Percentiles rank a stretch among this genome's conserved stretches.
Conservation (phyloP, 2,888 invertebrate genomes). For the Tetrapedia diversipes region DNA sequence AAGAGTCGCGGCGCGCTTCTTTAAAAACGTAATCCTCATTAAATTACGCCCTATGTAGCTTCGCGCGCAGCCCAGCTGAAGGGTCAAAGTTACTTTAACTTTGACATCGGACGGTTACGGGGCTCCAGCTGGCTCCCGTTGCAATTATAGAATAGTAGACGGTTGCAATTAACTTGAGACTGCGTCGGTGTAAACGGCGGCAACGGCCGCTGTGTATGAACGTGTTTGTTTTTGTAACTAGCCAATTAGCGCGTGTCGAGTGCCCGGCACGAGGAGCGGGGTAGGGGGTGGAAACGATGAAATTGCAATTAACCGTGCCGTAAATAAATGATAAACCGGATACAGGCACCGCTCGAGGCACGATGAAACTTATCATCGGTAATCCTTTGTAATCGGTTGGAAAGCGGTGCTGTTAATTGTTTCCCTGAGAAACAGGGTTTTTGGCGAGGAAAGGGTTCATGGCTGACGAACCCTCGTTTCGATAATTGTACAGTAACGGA, state of each 20-base stretch:
- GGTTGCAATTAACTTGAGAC: conserved; percentile 37
- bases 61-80: conserved; percentile 18
- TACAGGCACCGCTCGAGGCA: too few relatives aligned
- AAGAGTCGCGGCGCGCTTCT: too few relatives aligned
- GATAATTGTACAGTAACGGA: too few relatives aligned
- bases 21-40: conserved; percentile 47
- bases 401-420: too few relatives aligned
- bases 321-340: conserved; percentile 16
- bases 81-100: conserved; percentile 34
- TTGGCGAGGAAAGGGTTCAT: background rate
- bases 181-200: conserved; percentile 10
- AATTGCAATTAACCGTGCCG: conserved; percentile 37
- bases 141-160: conserved; percentile 41
- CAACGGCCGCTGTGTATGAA: background rate
- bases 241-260: conserved; percentile 27
- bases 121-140: background rate
- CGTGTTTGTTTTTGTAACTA: conserved; percentile 52
- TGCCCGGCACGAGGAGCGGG: too few relatives aligned
- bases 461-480: background rate
- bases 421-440: too few relatives aligned
- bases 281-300: background rate
- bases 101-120: conserved; percentile 7
- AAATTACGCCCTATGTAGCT: conserved; percentile 33
- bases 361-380: background rate
- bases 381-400: conserved; percentile 7